Evolutionary conservation across 2,888 invertebrate genomes (phyloP).

Genomic region (Prosapia bicincta): DNA sequence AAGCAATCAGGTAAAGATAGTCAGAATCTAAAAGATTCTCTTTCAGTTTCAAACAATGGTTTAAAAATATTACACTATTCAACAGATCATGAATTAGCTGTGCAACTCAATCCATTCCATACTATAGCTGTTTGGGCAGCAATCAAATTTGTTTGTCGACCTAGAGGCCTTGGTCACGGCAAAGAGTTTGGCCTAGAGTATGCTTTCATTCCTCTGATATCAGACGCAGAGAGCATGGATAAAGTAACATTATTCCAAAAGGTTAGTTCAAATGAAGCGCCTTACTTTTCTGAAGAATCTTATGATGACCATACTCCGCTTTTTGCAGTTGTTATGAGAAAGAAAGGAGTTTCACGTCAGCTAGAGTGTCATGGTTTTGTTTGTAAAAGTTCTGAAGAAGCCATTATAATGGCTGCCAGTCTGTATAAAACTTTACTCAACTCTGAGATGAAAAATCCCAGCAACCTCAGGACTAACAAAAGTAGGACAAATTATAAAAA

Average conservation of each 20-base stretch:
- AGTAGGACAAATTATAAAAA: constrained; percentile 23
- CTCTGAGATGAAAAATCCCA: constrained; percentile 55
- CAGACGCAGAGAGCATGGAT: constrained; percentile 76
- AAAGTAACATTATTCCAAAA: constrained; percentile 62
- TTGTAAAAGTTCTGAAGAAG: constrained; percentile 85
- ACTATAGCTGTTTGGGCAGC: constrained; percentile 94
- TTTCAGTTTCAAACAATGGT: constrained; percentile 67
- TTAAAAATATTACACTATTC: constrained; percentile 66
- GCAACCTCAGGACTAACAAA: constrained; percentile 44
- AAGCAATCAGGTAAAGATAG: constrained; percentile 20
- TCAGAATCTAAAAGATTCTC: constrained; percentile 33
- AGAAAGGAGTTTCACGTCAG: constrained; percentile 68
- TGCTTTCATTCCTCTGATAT: constrained; percentile 81
- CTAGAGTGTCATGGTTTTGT: constrained; percentile 86
- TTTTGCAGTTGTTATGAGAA: constrained; percentile 88
- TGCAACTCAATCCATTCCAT: constrained; percentile 73
- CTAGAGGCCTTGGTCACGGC: constrained; percentile 35
- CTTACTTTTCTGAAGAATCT: constrained; percentile 35
- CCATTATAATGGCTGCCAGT: constrained; percentile 87
- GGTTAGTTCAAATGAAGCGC: constrained; percentile 29
- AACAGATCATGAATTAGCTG: constrained; percentile 44
- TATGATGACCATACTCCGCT: constrained; percentile 69
- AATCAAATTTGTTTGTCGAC: constrained; percentile 74
- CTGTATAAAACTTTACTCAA: constrained; percentile 84
- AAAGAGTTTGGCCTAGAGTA: constrained; percentile 53